A percentile compares a stretch with the other conserved stretches of the same genome.
Evolutionary conservation across 2,888 invertebrate genomes (phyloP).

Genomic region (Agriopis aurantiaria): DNA sequence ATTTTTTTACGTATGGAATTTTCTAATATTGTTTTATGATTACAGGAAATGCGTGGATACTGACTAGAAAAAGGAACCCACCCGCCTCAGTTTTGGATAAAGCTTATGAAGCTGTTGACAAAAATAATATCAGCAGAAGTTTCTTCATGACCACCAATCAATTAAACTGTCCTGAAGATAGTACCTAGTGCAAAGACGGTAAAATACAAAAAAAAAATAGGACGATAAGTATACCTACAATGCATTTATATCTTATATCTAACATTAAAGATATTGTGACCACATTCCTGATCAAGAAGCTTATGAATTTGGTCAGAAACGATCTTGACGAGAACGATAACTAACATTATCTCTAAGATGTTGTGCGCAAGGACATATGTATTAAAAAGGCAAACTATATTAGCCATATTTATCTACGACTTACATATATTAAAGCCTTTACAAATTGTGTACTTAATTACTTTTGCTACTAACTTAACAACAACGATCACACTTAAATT

Average conservation of each 20-base stretch:
- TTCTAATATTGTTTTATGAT: slow-evolving; percentile 29
- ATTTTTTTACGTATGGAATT: too few relatives aligned
- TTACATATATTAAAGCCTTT: slow-evolving; percentile 79
- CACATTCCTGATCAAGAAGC: slow-evolving; percentile 59
- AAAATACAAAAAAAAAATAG: background rate
- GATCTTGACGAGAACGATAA: background rate
- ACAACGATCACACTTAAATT: slow-evolving; percentile 18
- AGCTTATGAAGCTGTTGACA: slow-evolving; percentile 86
- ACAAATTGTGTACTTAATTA: slow-evolving; percentile 54
- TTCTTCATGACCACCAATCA: slow-evolving; percentile 89
- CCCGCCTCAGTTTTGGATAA: slow-evolving; percentile 84
- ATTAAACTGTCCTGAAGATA: slow-evolving; percentile 76
- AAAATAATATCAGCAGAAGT: slow-evolving; percentile 84
- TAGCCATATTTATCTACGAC: slow-evolving; percentile 60
- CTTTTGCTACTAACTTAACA: slow-evolving; percentile 40
- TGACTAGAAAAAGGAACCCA: slow-evolving; percentile 88
- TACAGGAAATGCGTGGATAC: slow-evolving; percentile 87
- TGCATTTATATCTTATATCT: slow-evolving; percentile 42
- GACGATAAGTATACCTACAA: background rate
- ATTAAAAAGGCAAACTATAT: slow-evolving; percentile 36
- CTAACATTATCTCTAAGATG: slow-evolving; percentile 2
- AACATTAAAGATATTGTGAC: slow-evolving; percentile 42
- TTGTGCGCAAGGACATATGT: background rate
- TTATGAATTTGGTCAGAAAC: slow-evolving; percentile 59
- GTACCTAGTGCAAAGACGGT: slow-evolving; percentile 9